Base-by-base conservation (phyloP, 2,797 vertebrate genomes). In the Catostomus latipinnis region DNA sequence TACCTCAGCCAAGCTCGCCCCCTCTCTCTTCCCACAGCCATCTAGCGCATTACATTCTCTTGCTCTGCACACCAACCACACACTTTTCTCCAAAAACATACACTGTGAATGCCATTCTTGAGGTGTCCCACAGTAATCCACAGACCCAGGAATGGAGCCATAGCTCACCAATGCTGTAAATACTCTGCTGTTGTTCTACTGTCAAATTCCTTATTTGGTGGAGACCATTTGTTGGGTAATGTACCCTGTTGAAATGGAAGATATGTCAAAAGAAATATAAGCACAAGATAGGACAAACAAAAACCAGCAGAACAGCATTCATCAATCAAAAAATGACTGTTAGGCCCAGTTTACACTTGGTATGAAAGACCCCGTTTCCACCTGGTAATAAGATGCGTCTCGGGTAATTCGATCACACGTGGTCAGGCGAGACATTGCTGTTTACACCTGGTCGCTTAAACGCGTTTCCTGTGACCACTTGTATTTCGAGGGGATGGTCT, bases 91-190 rank as follows among this genome's bases (percentile, higher is more conserved):
- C 68, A 76, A 62, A 81, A 79, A 83, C 68, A 79, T 58, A 72
- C 74, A 34, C 66, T 54, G 71, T 54, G 13, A 71, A 72, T 70
- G 80, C 34, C 81, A 85, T 85, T 85, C 82, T 81, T 81, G 84
- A 85, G 84, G 82, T 70, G 34, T 83, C 61, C 82, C 77, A 50
- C 72, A 52, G 60, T 65, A 74, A 34, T 61, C 58, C 49, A 43
- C 63, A 71, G 76, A 52, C 67, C 43, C 63, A 73, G 78, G 72
- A 83, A 71, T 52, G 12, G 12, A 69, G 67, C 75, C 71, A 76
- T 57, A 43, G 66, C 48, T 57, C 63, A n/a, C 60, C 72, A 67
- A 7, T 56, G 45, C 68, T 71, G 57, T 82, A 76, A 75, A 76
- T 82, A 54, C 50, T 46, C 60, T 68, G 48, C 57, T 53, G 13